Percentiles rank a stretch among this genome's conserved stretches.
Evolutionary conservation across 1,140 invertebrate genomes (phyloP).

Genomic region (Neodiprion pinetum): DNA sequence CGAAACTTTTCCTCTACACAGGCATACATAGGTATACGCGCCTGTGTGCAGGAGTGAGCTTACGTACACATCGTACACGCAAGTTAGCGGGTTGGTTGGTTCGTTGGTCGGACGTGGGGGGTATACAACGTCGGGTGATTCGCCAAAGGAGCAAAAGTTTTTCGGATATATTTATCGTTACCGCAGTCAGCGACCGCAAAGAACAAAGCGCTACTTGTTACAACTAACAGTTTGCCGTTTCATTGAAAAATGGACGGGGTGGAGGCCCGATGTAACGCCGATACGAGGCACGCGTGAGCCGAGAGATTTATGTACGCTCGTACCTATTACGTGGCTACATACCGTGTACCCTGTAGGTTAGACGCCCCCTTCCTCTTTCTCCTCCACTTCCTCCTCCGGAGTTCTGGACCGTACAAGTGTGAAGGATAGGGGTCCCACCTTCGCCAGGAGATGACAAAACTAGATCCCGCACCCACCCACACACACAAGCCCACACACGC

Average conservation of each 20-base stretch:
- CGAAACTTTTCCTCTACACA: background rate
- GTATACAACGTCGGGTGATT: background rate
- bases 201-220: slow-evolving; percentile 4
- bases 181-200: background rate
- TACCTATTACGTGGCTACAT: background rate
- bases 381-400: too few species aligned
- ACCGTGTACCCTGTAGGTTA: background rate
- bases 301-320: background rate
- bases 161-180: background rate
- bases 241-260: background rate
- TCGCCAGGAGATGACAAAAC: background rate
- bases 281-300: slow-evolving; percentile 2
- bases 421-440: background rate
- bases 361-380: background rate
- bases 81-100: too few species aligned
- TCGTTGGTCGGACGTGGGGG: background rate
- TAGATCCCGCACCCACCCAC: background rate
- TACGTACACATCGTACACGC: too few species aligned
- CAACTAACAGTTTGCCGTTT: background rate
- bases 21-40: background rate
- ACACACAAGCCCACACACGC: too few species aligned
- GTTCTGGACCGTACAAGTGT: too few species aligned
- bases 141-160: background rate
- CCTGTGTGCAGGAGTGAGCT: background rate
- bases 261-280: background rate